Percentiles rank a stretch among this genome's conserved stretches.
phyloP scores from a whole-genome alignment of 2,888 invertebrate species.

The Linnaemya tessellans region DNA sequence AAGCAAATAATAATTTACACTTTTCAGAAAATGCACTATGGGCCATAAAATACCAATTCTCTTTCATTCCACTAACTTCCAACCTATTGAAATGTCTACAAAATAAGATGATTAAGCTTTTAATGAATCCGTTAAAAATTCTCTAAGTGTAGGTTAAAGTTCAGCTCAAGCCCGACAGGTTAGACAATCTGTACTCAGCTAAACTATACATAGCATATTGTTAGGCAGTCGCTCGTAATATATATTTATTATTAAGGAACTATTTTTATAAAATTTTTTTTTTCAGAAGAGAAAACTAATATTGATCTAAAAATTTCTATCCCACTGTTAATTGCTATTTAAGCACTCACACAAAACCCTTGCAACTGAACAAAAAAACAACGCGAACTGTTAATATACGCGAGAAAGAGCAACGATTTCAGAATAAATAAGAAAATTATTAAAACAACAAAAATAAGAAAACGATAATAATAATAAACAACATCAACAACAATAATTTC shows the following conservation, averaged over 20 bases:
- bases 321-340: constrained; percentile 29
- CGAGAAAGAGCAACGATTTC: constrained; percentile 72
- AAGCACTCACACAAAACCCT: background rate
- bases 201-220: no score
- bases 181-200: no score
- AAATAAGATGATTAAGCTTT: no score
- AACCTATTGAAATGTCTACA: no score
- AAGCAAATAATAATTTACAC: constrained; percentile 81
- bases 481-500: constrained; percentile 59
- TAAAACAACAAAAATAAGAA: constrained; percentile 50
- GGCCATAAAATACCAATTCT: background rate
- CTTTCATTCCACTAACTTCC: no score
- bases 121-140: no score
- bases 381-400: background rate
- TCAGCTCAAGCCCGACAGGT: no score
- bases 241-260: background rate
- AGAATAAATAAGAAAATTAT: constrained; percentile 50
- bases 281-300: background rate
- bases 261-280: background rate
- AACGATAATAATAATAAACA: constrained; percentile 63
- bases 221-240: no score
- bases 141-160: no score
- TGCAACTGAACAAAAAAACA: background rate
- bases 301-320: background rate
- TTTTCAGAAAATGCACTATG: constrained; percentile 73